phyloP scores from a whole-genome alignment of 2,888 invertebrate species.

The Drosophila formosana region DNA sequence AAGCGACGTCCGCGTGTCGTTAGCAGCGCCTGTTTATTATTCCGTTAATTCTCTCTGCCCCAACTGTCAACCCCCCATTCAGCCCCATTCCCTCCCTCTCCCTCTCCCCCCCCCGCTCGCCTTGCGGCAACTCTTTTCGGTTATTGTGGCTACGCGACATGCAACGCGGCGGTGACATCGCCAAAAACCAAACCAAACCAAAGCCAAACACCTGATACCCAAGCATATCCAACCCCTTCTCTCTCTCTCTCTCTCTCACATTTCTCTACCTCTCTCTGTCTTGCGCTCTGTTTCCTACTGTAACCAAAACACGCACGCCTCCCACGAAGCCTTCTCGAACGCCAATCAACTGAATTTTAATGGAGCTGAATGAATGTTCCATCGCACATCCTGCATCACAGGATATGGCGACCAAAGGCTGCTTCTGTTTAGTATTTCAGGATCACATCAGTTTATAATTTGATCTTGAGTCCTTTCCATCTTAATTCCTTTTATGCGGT shows the following conservation, averaged over 20 bases:
- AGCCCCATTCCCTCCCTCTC: background rate
- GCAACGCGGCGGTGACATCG: slow-evolving; percentile 80
- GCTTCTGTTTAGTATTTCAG: too few species aligned
- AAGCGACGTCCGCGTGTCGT: slow-evolving; percentile 75
- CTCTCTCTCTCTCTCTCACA: background rate
- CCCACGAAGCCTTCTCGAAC: slow-evolving; percentile 48
- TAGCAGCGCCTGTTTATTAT: slow-evolving; percentile 82
- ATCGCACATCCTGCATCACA: too few species aligned
- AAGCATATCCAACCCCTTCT: slow-evolving; percentile 8
- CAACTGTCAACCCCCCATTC: background rate
- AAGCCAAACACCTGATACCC: slow-evolving; percentile 22
- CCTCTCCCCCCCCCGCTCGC: background rate
- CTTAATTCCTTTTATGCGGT: too few species aligned
- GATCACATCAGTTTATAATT: too few species aligned
- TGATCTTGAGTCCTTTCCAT: too few species aligned
- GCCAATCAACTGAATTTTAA: slow-evolving; percentile 56
- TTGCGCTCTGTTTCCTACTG: slow-evolving; percentile 19
- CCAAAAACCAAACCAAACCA: slow-evolving; percentile 63
- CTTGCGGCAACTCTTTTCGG: slow-evolving; percentile 49
- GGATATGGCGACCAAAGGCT: too few species aligned
- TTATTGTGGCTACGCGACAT: slow-evolving; percentile 68
- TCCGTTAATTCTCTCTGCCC: slow-evolving; percentile 74
- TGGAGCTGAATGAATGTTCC: slow-evolving; percentile 12
- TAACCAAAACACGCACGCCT: slow-evolving; percentile 63
- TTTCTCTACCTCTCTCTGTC: background rate